These are phyloP conservation scores for Platynereis dumerilii DNA, from an alignment of 2,888 invertebrate species.

Conservation along the genomic window DNA sequence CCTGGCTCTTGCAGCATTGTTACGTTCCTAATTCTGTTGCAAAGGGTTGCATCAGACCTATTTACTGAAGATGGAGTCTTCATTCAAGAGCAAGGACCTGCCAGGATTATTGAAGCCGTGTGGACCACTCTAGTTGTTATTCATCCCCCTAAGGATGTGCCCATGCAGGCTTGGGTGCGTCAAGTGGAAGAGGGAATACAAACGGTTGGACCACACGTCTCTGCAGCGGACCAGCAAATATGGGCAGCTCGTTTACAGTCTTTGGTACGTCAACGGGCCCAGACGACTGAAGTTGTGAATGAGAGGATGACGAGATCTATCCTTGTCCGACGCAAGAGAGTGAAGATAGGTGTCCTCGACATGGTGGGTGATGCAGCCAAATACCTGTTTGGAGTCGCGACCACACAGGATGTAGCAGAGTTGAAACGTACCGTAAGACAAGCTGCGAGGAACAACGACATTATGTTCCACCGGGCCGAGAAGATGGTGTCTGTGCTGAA, in stretches of 20 bases:
- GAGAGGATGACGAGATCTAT: background rate
- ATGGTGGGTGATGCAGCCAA: background rate
- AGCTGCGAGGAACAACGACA: background rate
- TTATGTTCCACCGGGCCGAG: background rate
- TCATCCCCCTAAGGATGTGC: background rate
- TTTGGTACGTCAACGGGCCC: background rate
- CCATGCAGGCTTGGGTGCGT: constrained; percentile 8
- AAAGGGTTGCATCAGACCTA: constrained; percentile 1
- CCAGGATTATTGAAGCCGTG: constrained; percentile 2
- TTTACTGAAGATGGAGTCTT: constrained; percentile 1
- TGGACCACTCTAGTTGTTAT: constrained; percentile 5
- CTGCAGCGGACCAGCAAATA: background rate
- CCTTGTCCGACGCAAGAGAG: background rate
- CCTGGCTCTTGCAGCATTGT: background rate
- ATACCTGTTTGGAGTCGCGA: constrained; percentile 2
- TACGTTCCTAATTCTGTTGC: no score
- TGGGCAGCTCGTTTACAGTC: background rate
- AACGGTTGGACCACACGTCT: background rate
- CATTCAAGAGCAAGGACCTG: background rate
- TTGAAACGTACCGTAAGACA: background rate
- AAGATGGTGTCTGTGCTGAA: background rate
- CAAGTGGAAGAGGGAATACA: constrained; percentile 5
- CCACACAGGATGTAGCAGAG: constrained; percentile 2
- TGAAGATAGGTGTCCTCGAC: background rate
- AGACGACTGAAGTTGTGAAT: background rate